Evolutionary conservation across 2,797 vertebrate genomes (phyloP).

Genomic region (Potorous gilbertii): DNA sequence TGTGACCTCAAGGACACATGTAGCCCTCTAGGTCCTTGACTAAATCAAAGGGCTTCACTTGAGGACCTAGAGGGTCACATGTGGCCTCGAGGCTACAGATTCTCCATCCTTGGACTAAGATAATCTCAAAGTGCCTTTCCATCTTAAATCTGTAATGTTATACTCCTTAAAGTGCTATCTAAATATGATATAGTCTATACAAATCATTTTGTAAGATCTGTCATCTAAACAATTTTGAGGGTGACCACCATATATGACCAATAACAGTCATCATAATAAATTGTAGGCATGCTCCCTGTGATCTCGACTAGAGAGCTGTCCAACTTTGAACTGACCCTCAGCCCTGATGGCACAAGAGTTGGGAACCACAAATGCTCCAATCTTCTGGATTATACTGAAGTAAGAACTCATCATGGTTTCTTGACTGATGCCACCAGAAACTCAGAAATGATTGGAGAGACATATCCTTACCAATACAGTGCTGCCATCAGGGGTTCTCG

Average conservation of each 20-base stretch:
- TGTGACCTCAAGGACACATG: too few relatives aligned
- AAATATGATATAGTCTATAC: not conserved
- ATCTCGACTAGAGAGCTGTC: constrained; percentile 93
- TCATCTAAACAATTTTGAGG: not conserved
- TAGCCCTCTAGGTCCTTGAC: too few relatives aligned
- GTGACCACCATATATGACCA: not conserved
- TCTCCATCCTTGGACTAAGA: not conserved
- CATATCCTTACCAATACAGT: constrained; percentile 91
- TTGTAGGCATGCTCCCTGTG: constrained; percentile 93
- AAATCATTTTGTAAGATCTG: not conserved
- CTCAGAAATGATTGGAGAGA: constrained; percentile 87
- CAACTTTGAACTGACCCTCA: constrained; percentile 95
- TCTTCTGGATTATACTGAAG: constrained; percentile 91
- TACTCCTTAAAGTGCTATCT: not conserved
- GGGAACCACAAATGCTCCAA: constrained; percentile 97
- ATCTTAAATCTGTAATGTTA: not conserved
- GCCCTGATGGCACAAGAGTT: constrained; percentile 92
- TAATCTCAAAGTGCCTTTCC: not conserved
- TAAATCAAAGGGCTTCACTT: too few relatives aligned
- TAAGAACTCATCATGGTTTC: constrained; percentile 93
- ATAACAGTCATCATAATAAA: not conserved
- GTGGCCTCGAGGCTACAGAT: too few relatives aligned
- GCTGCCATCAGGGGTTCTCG: constrained; percentile 86
- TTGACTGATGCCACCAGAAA: constrained; percentile 87
- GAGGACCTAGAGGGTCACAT: too few relatives aligned